These are phyloP conservation scores for Bungarus multicinctus DNA, from an alignment of 2,113 vertebrate genomes.

Conservation along the genomic window DNA sequence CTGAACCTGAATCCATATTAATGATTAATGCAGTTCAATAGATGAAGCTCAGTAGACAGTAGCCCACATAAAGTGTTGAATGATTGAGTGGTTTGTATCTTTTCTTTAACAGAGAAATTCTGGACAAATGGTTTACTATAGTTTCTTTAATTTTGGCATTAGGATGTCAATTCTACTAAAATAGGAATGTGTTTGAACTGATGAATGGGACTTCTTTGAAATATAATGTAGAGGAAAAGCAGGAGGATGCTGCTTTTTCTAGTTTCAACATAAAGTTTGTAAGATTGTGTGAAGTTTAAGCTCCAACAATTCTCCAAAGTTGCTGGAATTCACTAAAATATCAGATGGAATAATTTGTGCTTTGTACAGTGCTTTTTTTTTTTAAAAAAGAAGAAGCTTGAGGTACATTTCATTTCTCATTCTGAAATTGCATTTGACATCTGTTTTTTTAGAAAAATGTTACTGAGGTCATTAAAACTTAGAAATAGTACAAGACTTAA, in stretches of 20 bases:
- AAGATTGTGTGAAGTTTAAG: neutral
- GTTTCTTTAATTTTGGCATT: neutral
- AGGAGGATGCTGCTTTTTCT: neutral
- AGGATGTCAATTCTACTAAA: neutral
- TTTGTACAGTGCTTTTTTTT: conserved; percentile 15
- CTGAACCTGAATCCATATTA: neutral
- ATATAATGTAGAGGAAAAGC: neutral
- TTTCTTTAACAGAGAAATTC: neutral
- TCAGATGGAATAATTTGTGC: conserved; percentile 51
- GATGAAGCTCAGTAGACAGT: neutral
- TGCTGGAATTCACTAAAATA: conserved; percentile 51
- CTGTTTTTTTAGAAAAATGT: conserved; percentile 61
- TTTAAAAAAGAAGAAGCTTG: neutral
- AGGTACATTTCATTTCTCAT: conserved; percentile 61
- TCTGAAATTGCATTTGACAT: conserved; percentile 63
- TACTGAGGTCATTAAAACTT: conserved; percentile 70
- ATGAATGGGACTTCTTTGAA: neutral
- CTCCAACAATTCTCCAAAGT: conserved; percentile 34
- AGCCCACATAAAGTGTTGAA: neutral
- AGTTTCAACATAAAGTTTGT: neutral
- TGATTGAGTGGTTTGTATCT: neutral
- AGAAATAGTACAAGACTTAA: conserved; percentile 66
- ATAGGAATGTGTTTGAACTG: neutral
- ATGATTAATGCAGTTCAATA: neutral
- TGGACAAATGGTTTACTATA: neutral